These are phyloP conservation scores for Mythimna impura DNA, from an alignment of 2,888 invertebrate species.

Conservation along the genomic window DNA sequence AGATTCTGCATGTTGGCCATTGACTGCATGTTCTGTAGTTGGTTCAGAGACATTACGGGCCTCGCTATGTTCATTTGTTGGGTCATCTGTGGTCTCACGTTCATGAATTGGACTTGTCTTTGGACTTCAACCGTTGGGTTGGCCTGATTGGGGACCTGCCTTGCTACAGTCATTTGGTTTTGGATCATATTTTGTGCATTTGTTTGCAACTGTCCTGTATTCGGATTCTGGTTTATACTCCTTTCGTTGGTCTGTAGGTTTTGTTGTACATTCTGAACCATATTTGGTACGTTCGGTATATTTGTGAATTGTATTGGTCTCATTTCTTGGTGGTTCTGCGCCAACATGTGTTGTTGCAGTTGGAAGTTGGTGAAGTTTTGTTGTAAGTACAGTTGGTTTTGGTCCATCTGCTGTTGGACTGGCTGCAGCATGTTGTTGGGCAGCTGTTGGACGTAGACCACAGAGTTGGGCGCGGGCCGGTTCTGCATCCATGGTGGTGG, in stretches of 20 bases:
- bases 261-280: conserved; percentile 70
- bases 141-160: conserved; percentile 62
- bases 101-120: conserved; percentile 61
- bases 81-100: conserved; percentile 61
- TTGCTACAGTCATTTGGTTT: conserved; percentile 52
- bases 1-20: conserved; percentile 63
- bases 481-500: conserved; percentile 87
- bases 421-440: conserved; percentile 78
- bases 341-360: conserved; percentile 77
- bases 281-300: conserved; percentile 63
- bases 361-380: conserved; percentile 80
- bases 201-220: conserved; percentile 59
- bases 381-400: conserved; percentile 81
- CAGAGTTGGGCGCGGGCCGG: conserved; percentile 77
- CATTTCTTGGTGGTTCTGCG: conserved; percentile 72
- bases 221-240: conserved; percentile 53
- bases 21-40: conserved; percentile 59
- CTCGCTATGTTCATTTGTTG: conserved; percentile 62
- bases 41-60: conserved; percentile 60
- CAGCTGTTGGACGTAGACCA: conserved; percentile 84
- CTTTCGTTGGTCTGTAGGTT: conserved; percentile 60
- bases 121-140: conserved; percentile 59
- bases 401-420: conserved; percentile 79
- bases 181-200: conserved; percentile 60
- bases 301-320: conserved; percentile 70